Evolutionary conservation across 2,797 vertebrate species (phyloP), one percentile per base, ranked within the genome.

Genomic region (Cetoscarus ocellatus): DNA sequence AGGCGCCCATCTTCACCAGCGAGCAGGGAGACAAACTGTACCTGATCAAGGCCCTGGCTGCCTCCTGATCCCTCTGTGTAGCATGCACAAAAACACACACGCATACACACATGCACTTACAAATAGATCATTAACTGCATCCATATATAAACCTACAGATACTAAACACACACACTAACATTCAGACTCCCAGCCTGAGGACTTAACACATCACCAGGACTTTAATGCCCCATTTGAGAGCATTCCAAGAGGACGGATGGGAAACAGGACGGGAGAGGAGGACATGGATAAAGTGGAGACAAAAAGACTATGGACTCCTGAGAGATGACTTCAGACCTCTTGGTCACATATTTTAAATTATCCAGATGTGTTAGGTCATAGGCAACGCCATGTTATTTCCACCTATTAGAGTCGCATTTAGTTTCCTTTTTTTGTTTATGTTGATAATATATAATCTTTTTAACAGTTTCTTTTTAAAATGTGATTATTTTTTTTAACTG

Each of bases 11-110:
- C 92, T 97, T 97, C 90, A 97, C 96, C 92, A 96, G 96, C 61
- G 96, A 97, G 92, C 96, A 97, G 92, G 96, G 96, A 63, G 96
- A 97, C 91, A 97, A 97, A 95, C 95, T 97, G 57, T 97, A 97
- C 94, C 95, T 97, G 91, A 79, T 97, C 88, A 97, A 97, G 90
- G 96, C 96, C 83, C 90, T 97, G 86, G 93, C 95, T 35, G 95
- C 95, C 89, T 96, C 94, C 84, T 95, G 94, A 95, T 94, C 89
- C 80, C 73, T n/a, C 82, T 70, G 61, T 55, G 55, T 61, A 14
- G 11, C 62, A 59, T 57, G 61, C 61, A 63, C 51, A 42, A 42
- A 34, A 61, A 34, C 52, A 14, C 49, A 7, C 52, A 2, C 59
- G 51, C 17, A 43, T 51, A 55, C 48, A 17, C 14, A 52, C 52